Evolutionary conservation across 2,888 invertebrate species (phyloP).

Genomic region (Drosophila meridiana): DNA sequence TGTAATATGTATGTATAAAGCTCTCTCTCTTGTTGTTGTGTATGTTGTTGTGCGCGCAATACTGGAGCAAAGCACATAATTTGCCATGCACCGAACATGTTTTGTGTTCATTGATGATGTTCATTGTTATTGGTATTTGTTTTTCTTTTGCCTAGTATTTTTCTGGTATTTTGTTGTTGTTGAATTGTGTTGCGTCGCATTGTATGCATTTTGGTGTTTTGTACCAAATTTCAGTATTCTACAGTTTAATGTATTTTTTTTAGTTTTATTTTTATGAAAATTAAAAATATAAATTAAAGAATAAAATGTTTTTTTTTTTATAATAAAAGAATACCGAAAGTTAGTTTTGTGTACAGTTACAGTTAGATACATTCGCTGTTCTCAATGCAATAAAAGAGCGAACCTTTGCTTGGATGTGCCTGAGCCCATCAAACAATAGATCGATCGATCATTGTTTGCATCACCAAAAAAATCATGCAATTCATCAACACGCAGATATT

Average conservation of each 20-base stretch:
- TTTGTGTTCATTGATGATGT: slow-evolving; percentile 65
- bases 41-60: slow-evolving; percentile 51
- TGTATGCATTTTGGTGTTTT: slow-evolving; percentile 63
- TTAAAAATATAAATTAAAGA: slow-evolving; percentile 15
- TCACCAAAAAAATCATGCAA: slow-evolving; percentile 82
- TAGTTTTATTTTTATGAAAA: slow-evolving; percentile 20
- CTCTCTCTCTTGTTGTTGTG: slow-evolving; percentile 60
- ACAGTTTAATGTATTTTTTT: slow-evolving; percentile 43
- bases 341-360: slow-evolving; percentile 45
- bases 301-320: not conserved
- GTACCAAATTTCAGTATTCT: slow-evolving; percentile 59
- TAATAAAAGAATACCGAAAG: slow-evolving; percentile 60
- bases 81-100: slow-evolving; percentile 72
- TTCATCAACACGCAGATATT: slow-evolving; percentile 85
- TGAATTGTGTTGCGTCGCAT: slow-evolving; percentile 44
- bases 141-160: slow-evolving; percentile 40
- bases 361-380: slow-evolving; percentile 67
- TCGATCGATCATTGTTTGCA: slow-evolving; percentile 83
- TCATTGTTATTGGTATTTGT: slow-evolving; percentile 69
- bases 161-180: slow-evolving; percentile 52
- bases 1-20: slow-evolving; percentile 59
- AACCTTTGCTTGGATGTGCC: slow-evolving; percentile 62
- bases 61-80: slow-evolving; percentile 79
- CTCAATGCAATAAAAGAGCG: slow-evolving; percentile 77
- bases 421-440: slow-evolving; percentile 68